These are phyloP conservation scores for Drosophila rellima DNA, from an alignment of 2,888 invertebrate species.

Conservation along the genomic window DNA sequence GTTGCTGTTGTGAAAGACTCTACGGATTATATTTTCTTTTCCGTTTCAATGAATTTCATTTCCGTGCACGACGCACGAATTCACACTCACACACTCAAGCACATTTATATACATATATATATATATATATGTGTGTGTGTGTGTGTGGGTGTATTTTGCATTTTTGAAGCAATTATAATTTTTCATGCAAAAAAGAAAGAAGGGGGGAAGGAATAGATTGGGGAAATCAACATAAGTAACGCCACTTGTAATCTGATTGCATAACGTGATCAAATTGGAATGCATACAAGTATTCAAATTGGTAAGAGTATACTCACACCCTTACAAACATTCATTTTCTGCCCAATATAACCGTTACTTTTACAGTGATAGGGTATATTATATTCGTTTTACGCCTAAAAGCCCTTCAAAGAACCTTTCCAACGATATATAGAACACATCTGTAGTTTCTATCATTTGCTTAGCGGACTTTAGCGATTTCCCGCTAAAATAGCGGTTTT, in stretches of 20 bases:
- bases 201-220: background rate
- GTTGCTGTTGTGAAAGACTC: slow-evolving; percentile 49
- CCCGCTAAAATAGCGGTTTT: too few relatives aligned
- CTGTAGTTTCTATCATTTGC: too few relatives aligned
- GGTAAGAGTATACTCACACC: slow-evolving; percentile 11
- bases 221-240: slow-evolving; percentile 53
- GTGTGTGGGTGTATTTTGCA: slow-evolving; percentile 53
- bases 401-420: too few relatives aligned
- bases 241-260: slow-evolving; percentile 67
- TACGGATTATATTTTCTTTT: slow-evolving; percentile 80
- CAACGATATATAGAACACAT: too few relatives aligned
- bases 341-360: background rate
- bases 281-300: slow-evolving; percentile 58
- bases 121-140: background rate
- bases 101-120: background rate
- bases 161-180: slow-evolving; percentile 77
- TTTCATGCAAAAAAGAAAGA: slow-evolving; percentile 62
- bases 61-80: slow-evolving; percentile 60
- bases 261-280: slow-evolving; percentile 80
- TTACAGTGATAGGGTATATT: background rate
- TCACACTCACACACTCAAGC: slow-evolving; percentile 27
- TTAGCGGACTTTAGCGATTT: too few relatives aligned
- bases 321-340: background rate
- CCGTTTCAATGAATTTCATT: slow-evolving; percentile 80
- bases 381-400: too few relatives aligned